phyloP scores from a whole-genome alignment of 2,797 vertebrate species.

The Peromyscus eremicus region DNA sequence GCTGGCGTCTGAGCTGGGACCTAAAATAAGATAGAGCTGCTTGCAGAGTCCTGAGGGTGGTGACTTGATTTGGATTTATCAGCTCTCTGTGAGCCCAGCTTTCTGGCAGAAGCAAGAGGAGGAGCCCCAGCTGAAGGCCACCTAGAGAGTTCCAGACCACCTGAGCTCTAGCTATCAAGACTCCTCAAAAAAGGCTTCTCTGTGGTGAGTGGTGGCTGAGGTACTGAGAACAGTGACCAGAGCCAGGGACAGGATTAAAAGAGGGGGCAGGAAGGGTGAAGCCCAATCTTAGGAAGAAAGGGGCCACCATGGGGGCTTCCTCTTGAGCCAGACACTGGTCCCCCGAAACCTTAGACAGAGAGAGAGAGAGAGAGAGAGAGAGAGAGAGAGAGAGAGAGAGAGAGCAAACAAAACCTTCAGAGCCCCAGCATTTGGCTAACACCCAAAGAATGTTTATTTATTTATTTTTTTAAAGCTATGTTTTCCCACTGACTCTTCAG shows the following conservation, averaged over 20 bases:
- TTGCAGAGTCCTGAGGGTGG: neutral
- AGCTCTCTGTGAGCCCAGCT: neutral
- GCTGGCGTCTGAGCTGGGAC: neutral
- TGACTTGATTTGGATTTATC: neutral
- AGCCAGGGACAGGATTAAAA: neutral
- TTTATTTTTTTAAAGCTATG: conserved; percentile 57
- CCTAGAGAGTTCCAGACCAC: neutral
- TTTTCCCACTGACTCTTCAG: conserved; percentile 75
- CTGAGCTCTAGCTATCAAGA: neutral
- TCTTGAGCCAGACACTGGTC: neutral
- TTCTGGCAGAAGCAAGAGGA: neutral
- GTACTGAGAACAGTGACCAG: neutral
- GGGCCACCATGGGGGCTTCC: neutral
- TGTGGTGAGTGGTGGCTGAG: neutral
- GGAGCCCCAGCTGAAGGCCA: neutral
- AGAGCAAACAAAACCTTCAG: conserved; percentile 44
- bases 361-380: neutral
- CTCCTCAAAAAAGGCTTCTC: neutral
- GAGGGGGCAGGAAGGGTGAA: neutral
- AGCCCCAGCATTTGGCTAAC: conserved; percentile 67
- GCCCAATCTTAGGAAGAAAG: neutral
- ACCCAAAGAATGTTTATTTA: conserved; percentile 24
- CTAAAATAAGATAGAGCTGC: neutral
- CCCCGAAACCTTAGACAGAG: neutral
- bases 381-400: neutral